These are phyloP conservation scores for Callinectes sapidus DNA, from an alignment of 2,888 invertebrate genomes.

Conservation along the genomic window DNA sequence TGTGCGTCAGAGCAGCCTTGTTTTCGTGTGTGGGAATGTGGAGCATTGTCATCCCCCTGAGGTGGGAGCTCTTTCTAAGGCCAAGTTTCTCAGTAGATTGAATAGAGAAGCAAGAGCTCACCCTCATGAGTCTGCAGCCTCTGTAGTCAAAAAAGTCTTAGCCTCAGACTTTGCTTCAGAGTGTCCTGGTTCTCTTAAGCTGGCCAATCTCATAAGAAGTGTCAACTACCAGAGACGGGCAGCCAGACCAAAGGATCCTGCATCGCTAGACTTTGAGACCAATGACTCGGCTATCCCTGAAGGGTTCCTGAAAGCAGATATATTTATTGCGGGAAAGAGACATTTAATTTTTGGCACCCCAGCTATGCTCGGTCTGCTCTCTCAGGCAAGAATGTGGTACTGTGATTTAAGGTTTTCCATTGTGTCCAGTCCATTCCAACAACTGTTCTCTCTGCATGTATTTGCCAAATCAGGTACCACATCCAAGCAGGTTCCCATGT, in stretches of 20 bases:
- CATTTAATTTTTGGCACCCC: constrained; percentile 44
- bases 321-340: constrained; percentile 46
- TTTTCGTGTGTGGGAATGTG: constrained; percentile 40
- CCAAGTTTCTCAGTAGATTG: constrained; percentile 38
- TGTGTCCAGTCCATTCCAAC: constrained; percentile 26
- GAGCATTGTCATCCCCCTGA: constrained; percentile 48
- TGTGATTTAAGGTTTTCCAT: constrained; percentile 43
- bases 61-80: constrained; percentile 36
- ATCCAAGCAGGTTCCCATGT: constrained; percentile 40
- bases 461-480: constrained; percentile 26
- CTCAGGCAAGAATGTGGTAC: constrained; percentile 37
- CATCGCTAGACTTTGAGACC: constrained; percentile 39
- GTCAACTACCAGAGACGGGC: constrained; percentile 45
- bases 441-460: constrained; percentile 43
- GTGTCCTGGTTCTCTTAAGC: constrained; percentile 28
- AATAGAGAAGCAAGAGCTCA: constrained; percentile 42
- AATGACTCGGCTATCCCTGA: constrained; percentile 45
- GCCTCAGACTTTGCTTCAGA: constrained; percentile 36
- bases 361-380: constrained; percentile 21
- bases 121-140: constrained; percentile 50
- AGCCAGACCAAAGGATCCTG: constrained; percentile 39
- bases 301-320: constrained; percentile 47
- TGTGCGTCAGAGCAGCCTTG: constrained; percentile 46
- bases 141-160: constrained; percentile 38
- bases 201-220: constrained; percentile 38